A percentile compares a stretch with the other conserved stretches of the same genome.
phyloP scores from a whole-genome alignment of 1,140 invertebrate species.

The Holotrichia oblita region DNA sequence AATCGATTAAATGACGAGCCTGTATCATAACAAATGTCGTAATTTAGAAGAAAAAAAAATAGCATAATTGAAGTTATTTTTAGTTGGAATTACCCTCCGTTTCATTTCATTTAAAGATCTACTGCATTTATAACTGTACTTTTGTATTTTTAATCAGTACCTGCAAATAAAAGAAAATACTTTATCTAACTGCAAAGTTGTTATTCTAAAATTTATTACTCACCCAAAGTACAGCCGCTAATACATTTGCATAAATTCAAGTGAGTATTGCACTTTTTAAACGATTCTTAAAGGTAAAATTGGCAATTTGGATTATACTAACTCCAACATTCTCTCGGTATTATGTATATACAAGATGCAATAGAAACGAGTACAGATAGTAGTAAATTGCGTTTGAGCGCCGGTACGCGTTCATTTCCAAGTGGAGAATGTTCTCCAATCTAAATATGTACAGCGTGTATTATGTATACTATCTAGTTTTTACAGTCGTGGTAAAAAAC shows the following conservation, averaged over 20 bases:
- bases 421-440: not conserved
- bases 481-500: not conserved
- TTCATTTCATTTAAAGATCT: no score
- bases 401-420: not conserved
- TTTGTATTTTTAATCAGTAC: no score
- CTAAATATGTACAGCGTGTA: not conserved
- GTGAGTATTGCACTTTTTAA: not conserved
- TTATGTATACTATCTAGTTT: not conserved
- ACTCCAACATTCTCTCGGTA: not conserved
- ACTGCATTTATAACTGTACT: no score
- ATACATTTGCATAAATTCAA: conserved; percentile 21
- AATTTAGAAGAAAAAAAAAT: not conserved
- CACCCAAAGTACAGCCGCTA: not conserved
- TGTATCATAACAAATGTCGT: not conserved
- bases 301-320: conserved; percentile 6
- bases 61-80: not conserved
- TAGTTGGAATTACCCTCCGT: no score
- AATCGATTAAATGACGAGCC: not conserved
- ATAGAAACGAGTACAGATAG: not conserved
- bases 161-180: not conserved
- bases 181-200: not conserved
- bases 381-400: conserved; percentile 3
- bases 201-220: conserved; percentile 24
- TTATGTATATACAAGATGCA: not conserved
- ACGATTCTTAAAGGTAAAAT: not conserved